Percentiles rank a stretch among this genome's conserved stretches.
phyloP scores from a whole-genome alignment of 1,140 invertebrate species.

The Mercenaria mercenaria region DNA sequence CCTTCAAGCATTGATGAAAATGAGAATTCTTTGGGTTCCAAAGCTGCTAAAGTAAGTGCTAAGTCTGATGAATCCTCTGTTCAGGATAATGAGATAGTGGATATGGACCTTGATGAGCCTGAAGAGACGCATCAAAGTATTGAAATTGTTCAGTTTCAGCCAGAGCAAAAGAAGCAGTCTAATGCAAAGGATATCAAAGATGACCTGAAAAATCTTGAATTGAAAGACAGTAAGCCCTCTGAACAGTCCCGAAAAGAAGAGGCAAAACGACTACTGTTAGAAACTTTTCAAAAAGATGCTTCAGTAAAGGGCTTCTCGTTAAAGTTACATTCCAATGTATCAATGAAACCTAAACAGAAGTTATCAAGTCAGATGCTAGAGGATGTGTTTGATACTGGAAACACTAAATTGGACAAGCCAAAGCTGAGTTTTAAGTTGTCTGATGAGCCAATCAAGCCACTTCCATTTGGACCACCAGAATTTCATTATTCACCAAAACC shows the following conservation, averaged over 20 bases:
- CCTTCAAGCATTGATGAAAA: slow-evolving; percentile 49
- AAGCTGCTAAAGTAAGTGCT: neutral
- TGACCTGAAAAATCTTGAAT: neutral
- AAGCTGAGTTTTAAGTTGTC: slow-evolving; percentile 1
- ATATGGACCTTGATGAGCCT: slow-evolving; percentile 56
- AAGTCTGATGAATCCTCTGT: neutral
- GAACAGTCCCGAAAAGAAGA: neutral
- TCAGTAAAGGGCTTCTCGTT: slow-evolving; percentile 32
- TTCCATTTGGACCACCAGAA: slow-evolving; percentile 26
- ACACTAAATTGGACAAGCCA: neutral
- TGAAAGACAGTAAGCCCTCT: neutral
- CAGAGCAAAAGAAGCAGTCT: neutral
- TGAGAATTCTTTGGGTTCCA: slow-evolving; percentile 5
- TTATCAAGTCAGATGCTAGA: slow-evolving; percentile 16
- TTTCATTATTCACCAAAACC: slow-evolving; percentile 22
- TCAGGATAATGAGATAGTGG: neutral
- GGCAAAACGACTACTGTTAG: neutral
- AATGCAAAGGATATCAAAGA: neutral
- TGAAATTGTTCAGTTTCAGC: slow-evolving; percentile 23
- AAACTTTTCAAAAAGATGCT: neutral
- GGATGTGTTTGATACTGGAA: slow-evolving; percentile 48
- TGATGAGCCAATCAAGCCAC: slow-evolving; percentile 9
- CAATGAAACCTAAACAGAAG: slow-evolving; percentile 31
- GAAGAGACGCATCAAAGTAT: slow-evolving; percentile 17
- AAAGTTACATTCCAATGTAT: slow-evolving; percentile 31